Conservation (phyloP, 92 coral and sea anemone genomes). For the Zoanthus sansibaricus region DNA sequence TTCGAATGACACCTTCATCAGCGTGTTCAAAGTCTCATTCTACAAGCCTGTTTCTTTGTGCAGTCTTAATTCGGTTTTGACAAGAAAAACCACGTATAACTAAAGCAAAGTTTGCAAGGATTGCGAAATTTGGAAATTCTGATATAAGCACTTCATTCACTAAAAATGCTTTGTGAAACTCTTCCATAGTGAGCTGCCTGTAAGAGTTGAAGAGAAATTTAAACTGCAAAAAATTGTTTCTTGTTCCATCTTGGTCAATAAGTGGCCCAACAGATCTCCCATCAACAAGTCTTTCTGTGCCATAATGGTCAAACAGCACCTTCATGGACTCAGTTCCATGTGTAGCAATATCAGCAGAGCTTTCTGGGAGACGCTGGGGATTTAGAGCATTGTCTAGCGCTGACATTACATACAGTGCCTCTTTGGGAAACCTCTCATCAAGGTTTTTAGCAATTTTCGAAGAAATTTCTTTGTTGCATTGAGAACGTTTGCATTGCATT, state of each 20-base stretch:
- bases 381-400: constrained; percentile 46
- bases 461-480: constrained; percentile 20
- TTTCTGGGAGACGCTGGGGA: constrained; percentile 47
- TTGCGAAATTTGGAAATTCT: neutral
- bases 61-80: constrained; percentile 2
- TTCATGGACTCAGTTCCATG: constrained; percentile 48
- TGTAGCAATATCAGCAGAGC: constrained; percentile 40
- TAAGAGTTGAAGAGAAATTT: constrained; percentile 15
- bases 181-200: constrained; percentile 19
- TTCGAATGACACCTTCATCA: constrained; percentile 20
- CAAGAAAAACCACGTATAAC: constrained; percentile 30
- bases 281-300: constrained; percentile 16
- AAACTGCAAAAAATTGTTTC: constrained; percentile 12
- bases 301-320: constrained; percentile 46
- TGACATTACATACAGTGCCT: neutral
- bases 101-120: constrained; percentile 38
- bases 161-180: neutral
- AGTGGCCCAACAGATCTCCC: constrained; percentile 23
- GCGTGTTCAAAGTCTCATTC: constrained; percentile 9
- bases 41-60: constrained; percentile 20
- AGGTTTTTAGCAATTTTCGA: constrained; percentile 45
- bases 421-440: constrained; percentile 16
- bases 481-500: too few species aligned
- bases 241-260: constrained; percentile 8
- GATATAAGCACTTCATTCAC: constrained; percentile 23